Base-by-base conservation (phyloP, 2,888 invertebrate species). In the Exephanes ischioxanthus region DNA sequence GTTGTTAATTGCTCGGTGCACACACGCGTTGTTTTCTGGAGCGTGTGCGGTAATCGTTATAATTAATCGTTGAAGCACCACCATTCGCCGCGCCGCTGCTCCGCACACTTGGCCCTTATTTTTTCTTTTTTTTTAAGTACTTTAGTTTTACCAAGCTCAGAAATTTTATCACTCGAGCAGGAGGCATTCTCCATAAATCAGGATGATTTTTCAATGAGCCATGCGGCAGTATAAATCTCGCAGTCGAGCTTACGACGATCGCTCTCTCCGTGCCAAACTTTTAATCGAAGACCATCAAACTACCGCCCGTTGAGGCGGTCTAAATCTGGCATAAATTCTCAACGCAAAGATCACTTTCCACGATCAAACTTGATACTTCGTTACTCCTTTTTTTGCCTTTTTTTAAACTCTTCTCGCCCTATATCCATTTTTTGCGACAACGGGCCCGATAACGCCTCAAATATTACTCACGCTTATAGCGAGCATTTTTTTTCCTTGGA, bases 161-260 rank as follows among this genome's bases (percentile, higher is more conserved):
- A 68, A 79, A 75, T 79, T 7, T 61, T 78, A 79, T 45, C 45
- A 30, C n/a, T n/a, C 55, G 19, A 58, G 51, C 22, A 51, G 41
- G 33, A 14, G 41, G 30, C 48, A 61, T 58, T 72, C 51, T 2
- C 51, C 73, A 68, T 61, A 53, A 78, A 83, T 73, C 45, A 70
- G 68, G 61, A 73, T 66, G 67, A 75, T 75, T 75, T 63, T 75
- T 83, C 63, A 73, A 71, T 71, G 51, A 63, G 61, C n/a, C 45
- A n/a, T 48, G 73, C 73, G 45, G 6, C 22, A 14, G 22, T 72
- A 48, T 67, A 61, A 73, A 67, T 66, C 53, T 22, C 11, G 9
- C 16, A 7, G 48, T 73, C 61, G n/a, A 70, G 61, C 68, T 26
- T 45, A 51, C 66, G 67, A 51, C 53, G 51, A 45, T 80, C 51